Percentiles rank a stretch among this genome's conserved stretches.
These are phyloP conservation scores for Danio aesculapii DNA, from an alignment of 2,797 vertebrate species.

Conservation along the genomic window DNA sequence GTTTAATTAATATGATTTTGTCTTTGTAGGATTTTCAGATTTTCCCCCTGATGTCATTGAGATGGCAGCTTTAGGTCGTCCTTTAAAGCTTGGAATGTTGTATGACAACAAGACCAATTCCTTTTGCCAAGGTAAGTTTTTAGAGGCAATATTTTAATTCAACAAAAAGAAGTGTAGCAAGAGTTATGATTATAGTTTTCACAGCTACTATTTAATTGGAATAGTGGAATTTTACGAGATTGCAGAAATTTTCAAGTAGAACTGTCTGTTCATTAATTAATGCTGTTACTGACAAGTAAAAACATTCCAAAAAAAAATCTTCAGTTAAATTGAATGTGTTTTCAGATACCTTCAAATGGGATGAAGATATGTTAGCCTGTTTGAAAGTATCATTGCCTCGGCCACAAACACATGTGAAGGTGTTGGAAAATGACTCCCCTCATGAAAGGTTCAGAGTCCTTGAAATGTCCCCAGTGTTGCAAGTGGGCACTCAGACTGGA, in stretches of 20 bases:
- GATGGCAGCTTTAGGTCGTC: conserved; percentile 42
- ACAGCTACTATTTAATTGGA: background rate
- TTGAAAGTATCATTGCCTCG: background rate
- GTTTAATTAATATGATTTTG: background rate
- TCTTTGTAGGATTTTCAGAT: conserved; percentile 2
- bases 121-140: conserved; percentile 19
- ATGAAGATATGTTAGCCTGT: background rate
- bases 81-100: conserved; percentile 40
- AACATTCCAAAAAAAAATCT: too few species aligned
- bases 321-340: too few species aligned
- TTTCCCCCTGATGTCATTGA: conserved; percentile 29
- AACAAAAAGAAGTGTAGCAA: background rate
- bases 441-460: conserved; percentile 49
- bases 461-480: conserved; percentile 34
- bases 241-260: background rate
- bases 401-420: conserved; percentile 31
- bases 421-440: conserved; percentile 53
- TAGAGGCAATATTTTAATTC: too few species aligned
- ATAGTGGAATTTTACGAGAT: too few species aligned
- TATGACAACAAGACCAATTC: conserved; percentile 49
- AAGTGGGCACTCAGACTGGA: conserved; percentile 45
- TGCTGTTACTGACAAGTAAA: too few species aligned
- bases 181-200: background rate
- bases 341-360: conserved; percentile 57
- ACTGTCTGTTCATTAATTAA: too few species aligned